Evolutionary conservation across 2,888 invertebrate genomes (phyloP), one percentile per base, ranked within the genome.

Genomic region (Phragmatobia fuliginosa): DNA sequence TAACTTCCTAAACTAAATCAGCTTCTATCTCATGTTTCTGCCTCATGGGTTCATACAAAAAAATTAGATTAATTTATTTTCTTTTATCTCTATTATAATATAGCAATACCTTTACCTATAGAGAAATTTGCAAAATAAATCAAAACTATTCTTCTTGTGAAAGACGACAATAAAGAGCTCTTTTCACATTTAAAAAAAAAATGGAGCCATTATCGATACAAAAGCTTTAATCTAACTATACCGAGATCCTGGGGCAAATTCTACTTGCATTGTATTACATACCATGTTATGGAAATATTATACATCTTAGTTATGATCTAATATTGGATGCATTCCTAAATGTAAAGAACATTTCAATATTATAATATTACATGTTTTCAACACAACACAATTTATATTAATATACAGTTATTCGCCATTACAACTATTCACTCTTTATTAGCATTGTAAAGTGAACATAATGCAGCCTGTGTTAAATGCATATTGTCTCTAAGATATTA

Each of bases 151-250:
- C 0, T 52, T 33, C 36, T 36, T 62, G 18, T 36, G 21, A 21
- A 41, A 18, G 38, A 41, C 41, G 14, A 59, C 14, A 66, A 59
- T 41, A 21, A 4, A 58, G 21, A 36, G 10, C 16, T 41, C 5
- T 31, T 11, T 49, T 49, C 10, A 58, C 62, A 69, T 28, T 62
- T 49, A 67, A 16, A 68, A 71, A 59, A 71, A 73, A 71, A 71
- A 66, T 64, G 21, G 64, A 74, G 66, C 58, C 49, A 67, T 25
- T 59, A 68, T 78, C 70, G 32, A 77, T 71, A 78, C 66, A 80
- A 69, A 77, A 72, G 68, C 62, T 66, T 65, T 33, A 58, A 63
- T 80, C 67, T 71, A 71, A 70, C 63, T 56, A 66, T 41, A 62
- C 32, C 21, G 70, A 67, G 56, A 70, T 67, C 49, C 56, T 31